Base-by-base conservation (phyloP, 2,888 invertebrate genomes). In the Ophion ventricosus region DNA sequence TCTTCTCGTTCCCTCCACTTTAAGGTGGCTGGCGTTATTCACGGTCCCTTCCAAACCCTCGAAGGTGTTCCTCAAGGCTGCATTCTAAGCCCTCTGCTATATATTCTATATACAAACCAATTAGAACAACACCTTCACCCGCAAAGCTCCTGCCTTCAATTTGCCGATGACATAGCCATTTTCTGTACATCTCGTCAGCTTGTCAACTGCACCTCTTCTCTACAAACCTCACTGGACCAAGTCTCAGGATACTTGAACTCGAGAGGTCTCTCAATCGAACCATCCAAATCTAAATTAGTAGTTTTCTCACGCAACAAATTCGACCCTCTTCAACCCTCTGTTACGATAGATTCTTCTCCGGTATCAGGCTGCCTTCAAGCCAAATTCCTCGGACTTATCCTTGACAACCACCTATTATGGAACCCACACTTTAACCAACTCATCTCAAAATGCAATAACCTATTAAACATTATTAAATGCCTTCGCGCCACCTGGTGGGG, bases 151-250 rank as follows among this genome's bases (percentile, higher is more conserved):
- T 76, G 74, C 23, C 69, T 80, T 5, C 74, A 80, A 57, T 85
- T 85, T 49, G 85, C 80, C 0, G 85, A 82, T 29, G 84, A 82
- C 29, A 26, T 74, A 0, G 84, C n/a, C 1, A 72, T 84, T 14
- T 59, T 49, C 40, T 69, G 66, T 1, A 66, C 35, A 40, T 66
- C 56, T 0, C 10, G 43, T 5, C 2, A 14, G 4, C 40, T 80
- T 20, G 20, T 20, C 1, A 20, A 26, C 26, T 67, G 43, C 10
- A 26, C 66, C 3, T 23, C 49, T 1, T 69, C 74, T 14, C 3
- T 80, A 2, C 67, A 80, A 54, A 59, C 4, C 14, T 59, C 59
- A 23, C 3, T 67, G 14, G 49, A 74, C 17, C 10, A 26, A 3
- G 20, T 80, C 8, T 35, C 67, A 17, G 1, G 3, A 23, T 80